Evolutionary conservation across 2,113 vertebrate species (phyloP).

Genomic region (Asarcornis scutulata): DNA sequence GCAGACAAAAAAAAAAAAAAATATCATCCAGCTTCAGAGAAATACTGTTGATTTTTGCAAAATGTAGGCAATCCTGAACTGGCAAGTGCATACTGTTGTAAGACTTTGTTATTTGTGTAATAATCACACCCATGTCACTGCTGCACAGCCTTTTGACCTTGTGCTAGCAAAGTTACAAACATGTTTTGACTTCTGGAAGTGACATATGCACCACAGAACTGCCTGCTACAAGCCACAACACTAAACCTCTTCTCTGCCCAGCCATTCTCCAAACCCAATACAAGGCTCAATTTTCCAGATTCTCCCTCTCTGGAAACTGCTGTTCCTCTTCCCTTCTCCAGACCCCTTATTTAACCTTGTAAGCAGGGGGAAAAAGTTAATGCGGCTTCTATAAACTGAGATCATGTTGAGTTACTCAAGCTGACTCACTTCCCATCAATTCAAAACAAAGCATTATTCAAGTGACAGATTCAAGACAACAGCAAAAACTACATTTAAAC

Average conservation of each 20-base stretch:
- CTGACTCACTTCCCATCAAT: slow-evolving; percentile 5
- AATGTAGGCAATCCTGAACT: neutral
- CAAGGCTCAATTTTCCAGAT: neutral
- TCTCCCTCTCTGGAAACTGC: neutral
- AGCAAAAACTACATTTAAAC: neutral
- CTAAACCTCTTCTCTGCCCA: neutral
- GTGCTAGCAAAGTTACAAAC: neutral
- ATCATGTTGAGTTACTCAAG: neutral
- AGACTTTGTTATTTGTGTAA: neutral
- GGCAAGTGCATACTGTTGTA: neutral
- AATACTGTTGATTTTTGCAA: neutral
- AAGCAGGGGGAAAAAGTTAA: neutral
- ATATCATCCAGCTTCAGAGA: neutral
- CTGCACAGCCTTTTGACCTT: neutral
- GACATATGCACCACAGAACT: neutral
- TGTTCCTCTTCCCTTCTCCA: neutral
- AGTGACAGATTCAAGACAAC: neutral
- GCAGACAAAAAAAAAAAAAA: neutral
- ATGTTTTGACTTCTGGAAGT: slow-evolving; percentile 45
- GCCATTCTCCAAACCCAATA: neutral
- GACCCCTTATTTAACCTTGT: neutral
- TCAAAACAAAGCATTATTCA: neutral
- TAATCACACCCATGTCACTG: neutral
- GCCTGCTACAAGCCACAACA: neutral
- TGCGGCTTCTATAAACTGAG: neutral